Evolutionary conservation across 2,888 invertebrate genomes (phyloP).

Genomic region (Empis stercorea): DNA sequence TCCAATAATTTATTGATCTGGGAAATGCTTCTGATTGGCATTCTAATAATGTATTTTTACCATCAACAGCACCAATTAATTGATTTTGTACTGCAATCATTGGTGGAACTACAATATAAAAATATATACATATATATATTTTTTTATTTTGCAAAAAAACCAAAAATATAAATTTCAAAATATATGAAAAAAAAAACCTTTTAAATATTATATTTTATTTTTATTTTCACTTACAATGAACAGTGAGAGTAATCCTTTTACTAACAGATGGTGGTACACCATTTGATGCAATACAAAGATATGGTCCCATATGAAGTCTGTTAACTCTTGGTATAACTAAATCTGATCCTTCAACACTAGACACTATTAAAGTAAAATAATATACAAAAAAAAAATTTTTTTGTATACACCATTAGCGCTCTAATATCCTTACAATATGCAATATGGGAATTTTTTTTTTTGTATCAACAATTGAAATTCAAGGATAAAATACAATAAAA

Average conservation of each 20-base stretch:
- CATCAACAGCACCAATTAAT: conserved; percentile 64
- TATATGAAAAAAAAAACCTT: background rate
- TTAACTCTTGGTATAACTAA: conserved; percentile 56
- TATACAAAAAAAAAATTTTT: conserved; percentile 4
- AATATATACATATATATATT: too few relatives aligned
- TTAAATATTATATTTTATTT: too few relatives aligned
- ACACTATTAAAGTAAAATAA: conserved; percentile 38
- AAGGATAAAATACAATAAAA: too few relatives aligned
- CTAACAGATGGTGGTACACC: conserved; percentile 79
- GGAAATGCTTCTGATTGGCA: conserved; percentile 77
- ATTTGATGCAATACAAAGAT: conserved; percentile 69
- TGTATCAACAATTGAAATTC: too few relatives aligned
- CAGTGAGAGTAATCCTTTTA: conserved; percentile 74
- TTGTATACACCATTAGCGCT: background rate
- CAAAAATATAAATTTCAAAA: background rate
- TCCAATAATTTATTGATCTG: conserved; percentile 78
- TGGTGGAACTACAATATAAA: conserved; percentile 54
- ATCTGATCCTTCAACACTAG: conserved; percentile 51
- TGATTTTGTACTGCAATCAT: conserved; percentile 76
- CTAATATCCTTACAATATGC: too few relatives aligned
- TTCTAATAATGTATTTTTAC: conserved; percentile 60
- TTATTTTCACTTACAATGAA: conserved; percentile 57
- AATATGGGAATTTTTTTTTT: too few relatives aligned
- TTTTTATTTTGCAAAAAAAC: too few relatives aligned
- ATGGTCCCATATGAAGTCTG: conserved; percentile 67